phyloP scores from a whole-genome alignment of 1,140 invertebrate species.

The Sipha flava region DNA sequence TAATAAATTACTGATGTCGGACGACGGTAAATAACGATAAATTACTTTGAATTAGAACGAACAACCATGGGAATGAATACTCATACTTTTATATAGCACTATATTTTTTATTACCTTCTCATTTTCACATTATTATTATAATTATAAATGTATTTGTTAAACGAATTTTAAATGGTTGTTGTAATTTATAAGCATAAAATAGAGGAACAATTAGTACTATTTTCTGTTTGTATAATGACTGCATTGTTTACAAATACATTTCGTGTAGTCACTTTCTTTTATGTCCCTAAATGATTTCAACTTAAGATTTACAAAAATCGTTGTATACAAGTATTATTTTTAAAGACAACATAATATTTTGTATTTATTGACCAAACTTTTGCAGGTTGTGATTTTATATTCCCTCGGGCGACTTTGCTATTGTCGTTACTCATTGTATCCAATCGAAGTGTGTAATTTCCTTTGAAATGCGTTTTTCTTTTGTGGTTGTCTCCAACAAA shows the following conservation, averaged over 20 bases:
- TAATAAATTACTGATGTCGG: too few relatives aligned
- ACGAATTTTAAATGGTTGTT: not conserved
- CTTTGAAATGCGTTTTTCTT: not conserved
- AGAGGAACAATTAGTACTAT: not conserved
- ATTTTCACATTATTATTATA: not conserved
- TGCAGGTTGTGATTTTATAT: conserved; percentile 11
- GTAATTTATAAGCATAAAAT: not conserved
- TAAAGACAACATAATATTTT: not conserved
- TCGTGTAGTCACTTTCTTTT: not conserved
- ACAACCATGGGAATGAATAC: too few relatives aligned
- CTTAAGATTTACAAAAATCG: not conserved
- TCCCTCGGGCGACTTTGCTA: not conserved
- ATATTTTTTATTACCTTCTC: not conserved
- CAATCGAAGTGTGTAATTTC: conserved; percentile 1
- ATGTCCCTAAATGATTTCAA: not conserved
- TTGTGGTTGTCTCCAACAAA: not conserved
- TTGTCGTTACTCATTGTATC: not conserved
- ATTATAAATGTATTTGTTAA: not conserved
- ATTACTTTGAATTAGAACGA: not conserved
- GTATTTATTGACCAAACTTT: conserved; percentile 21
- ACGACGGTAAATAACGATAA: too few relatives aligned
- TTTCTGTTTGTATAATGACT: not conserved
- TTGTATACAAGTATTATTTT: not conserved
- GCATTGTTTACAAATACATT: not conserved
- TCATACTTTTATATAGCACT: too few relatives aligned